Base-by-base conservation (phyloP, 1,140 invertebrate species). In the Delia radicum region DNA sequence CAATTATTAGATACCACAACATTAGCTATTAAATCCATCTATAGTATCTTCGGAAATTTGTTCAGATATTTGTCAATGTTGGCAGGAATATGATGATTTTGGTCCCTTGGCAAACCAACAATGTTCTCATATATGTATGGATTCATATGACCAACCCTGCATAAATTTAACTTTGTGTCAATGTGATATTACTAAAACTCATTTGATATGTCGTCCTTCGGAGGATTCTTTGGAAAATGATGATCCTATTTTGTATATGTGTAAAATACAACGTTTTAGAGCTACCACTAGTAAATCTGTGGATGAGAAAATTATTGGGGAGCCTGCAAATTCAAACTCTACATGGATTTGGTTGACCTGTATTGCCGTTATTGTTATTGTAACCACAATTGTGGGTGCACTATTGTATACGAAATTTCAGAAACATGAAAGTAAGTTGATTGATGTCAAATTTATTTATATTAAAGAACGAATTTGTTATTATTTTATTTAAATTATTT, bases 61-160 rank as follows among this genome's bases (percentile, higher is more conserved):
- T 18, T 2, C 18, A 2, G 29, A 1, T 1, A 15, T 21, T 13
- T 69, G 65, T 18, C 29, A 21, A 1, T 69, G 65, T 24, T 69
- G 65, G 65, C 65, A 69, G 8, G 65, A 69, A 18, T 24, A 21
- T 69, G 65, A 69, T 33, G 65, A 69, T 21, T 69, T 33, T 33
- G 65, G 65, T 21, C 18, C 65, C 0, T 12, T 69, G 7, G 7
- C 12, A 0, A 21, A 28, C 7, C 7, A 33, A 3, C 15, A 69
- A 37, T 69, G 65, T 33, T 7, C 24, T 3, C 65, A n/a, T 24
- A 3, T 69, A 7, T 69, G 65, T 24, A 7, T 33, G 6, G 65
- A 69, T 37, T 3, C n/a, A 1, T 12, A 37, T 37, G 65, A 69
- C 27, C 33, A 69, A 15, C 65, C 29, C 6, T 69, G 65, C 24